These are phyloP conservation scores for Polylopha cassiicola DNA, from an alignment of 2,888 invertebrate genomes.

Conservation along the genomic window DNA sequence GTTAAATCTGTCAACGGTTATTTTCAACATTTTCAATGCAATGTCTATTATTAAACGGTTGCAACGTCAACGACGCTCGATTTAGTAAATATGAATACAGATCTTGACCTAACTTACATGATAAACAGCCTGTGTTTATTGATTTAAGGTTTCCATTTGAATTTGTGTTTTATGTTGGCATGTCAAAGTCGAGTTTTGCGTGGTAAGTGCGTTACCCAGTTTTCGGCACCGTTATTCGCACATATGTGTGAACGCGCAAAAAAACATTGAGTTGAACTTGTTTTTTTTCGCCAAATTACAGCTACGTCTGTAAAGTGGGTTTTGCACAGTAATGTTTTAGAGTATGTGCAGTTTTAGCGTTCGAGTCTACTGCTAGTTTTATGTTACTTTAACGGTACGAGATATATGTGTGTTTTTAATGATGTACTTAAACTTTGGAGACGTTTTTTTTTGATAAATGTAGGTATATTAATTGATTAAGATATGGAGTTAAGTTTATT, in stretches of 20 bases:
- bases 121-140: slow-evolving; percentile 13
- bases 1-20: slow-evolving; percentile 65
- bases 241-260: slow-evolving; percentile 45
- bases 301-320: slow-evolving; percentile 33
- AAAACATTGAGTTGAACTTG: slow-evolving; percentile 39
- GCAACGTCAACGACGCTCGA: slow-evolving; percentile 19
- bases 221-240: slow-evolving; percentile 43
- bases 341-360: slow-evolving; percentile 7
- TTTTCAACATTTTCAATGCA: slow-evolving; percentile 67
- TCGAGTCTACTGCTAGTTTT: slow-evolving; percentile 5
- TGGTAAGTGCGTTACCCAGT: slow-evolving; percentile 29
- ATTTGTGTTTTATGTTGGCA: slow-evolving; percentile 7
- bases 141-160: slow-evolving; percentile 10
- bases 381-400: slow-evolving; percentile 25
- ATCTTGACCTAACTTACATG: slow-evolving; percentile 11
- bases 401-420: slow-evolving; percentile 29
- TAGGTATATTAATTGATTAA: no score
- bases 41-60: slow-evolving; percentile 35
- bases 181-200: slow-evolving; percentile 26
- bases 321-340: slow-evolving; percentile 22
- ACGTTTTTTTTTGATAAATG: no score
- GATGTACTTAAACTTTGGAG: slow-evolving; percentile 4
- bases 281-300: slow-evolving; percentile 48
- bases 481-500: no score
- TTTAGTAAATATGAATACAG: slow-evolving; percentile 13